A percentile compares a stretch with the other conserved stretches of the same genome.
Evolutionary conservation across 2,888 invertebrate genomes (phyloP).

Genomic region (Cecidostiba fungosa): DNA sequence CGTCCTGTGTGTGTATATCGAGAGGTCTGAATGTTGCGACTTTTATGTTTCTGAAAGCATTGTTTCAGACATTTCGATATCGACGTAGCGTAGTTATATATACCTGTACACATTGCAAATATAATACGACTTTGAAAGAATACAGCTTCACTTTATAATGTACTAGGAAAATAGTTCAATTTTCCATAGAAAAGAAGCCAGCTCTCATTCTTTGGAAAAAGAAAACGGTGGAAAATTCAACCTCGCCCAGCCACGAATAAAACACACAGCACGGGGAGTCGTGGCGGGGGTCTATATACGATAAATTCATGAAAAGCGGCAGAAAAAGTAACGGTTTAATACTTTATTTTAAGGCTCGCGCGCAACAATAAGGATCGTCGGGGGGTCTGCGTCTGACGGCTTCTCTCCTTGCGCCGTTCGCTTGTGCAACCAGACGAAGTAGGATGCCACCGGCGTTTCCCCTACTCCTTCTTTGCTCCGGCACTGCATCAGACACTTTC

Average conservation of each 20-base stretch:
- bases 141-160: too few relatives aligned
- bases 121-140: too few relatives aligned
- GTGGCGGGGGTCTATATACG: background rate
- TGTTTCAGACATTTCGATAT: too few relatives aligned
- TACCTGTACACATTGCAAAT: too few relatives aligned
- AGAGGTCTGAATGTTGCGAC: too few relatives aligned
- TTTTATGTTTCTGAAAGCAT: too few relatives aligned
- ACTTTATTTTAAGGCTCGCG: conserved; percentile 20
- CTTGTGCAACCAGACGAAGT: conserved; percentile 1
- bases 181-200: too few relatives aligned
- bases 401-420: background rate
- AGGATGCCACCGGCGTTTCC: background rate
- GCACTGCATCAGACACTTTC: background rate
- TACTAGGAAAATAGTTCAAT: too few relatives aligned
- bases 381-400: conserved; percentile 33
- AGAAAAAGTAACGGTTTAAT: conserved; percentile 1
- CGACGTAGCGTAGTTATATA: too few relatives aligned
- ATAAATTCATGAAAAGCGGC: background rate
- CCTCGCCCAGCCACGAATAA: background rate
- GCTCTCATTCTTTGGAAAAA: too few relatives aligned
- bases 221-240: background rate
- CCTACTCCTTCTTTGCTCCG: background rate
- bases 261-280: background rate
- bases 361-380: conserved; percentile 32
- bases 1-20: background rate